Base-by-base conservation (phyloP, 1,140 invertebrate genomes). In the Dendroctonus valens region DNA sequence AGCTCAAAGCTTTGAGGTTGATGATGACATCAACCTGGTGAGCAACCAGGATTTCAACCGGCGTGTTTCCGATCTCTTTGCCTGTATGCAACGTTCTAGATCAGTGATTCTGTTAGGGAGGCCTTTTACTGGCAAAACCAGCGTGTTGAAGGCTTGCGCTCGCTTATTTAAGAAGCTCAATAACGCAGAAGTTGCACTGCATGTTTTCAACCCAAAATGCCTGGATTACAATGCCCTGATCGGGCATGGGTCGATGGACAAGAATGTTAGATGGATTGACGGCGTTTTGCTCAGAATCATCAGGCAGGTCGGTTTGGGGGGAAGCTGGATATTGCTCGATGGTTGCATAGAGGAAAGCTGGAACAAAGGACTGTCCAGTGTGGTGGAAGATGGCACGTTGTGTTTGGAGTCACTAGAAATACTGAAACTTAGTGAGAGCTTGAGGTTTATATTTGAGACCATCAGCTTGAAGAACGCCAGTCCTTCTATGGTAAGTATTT, bases 341-440 rank as follows among this genome's bases (percentile, higher is more conserved):
- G 94, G 94, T 0, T 91, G 93, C 0, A 91, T 96, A 0, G 93
- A 96, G 77, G 89, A 92, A 5, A 87, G 92, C 4, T 96, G 93
- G 93, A 93, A 95, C 70, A 93, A 96, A 78, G 94, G 94, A 79
- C 87, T 96, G 83, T 95, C 95, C 74, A 93, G 91, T 2, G 90
- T 90, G 8, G 73, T 91, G 11, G 89, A 91, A 75, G 87, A 91
- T 73, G 91, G 90, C 73, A 89, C 89, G 74, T 89, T 89, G 67
- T 76, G 88, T 4, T 76, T 91, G 7, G 88, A 86, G 26, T 92
- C 90, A 6, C 91, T 91, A 26, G 94, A 97, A 81, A 90, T 94
- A 6, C 7, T 72, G 14, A 86, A 87, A 63, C 88, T 96, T 84
- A 85, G 88, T 5, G 80, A 83, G 50, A 84, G 85, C 6, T 95